Percentiles rank a stretch among this genome's conserved stretches.
These are phyloP conservation scores for Lagopus leucura DNA, from an alignment of 2,113 vertebrate species.

Conservation along the genomic window DNA sequence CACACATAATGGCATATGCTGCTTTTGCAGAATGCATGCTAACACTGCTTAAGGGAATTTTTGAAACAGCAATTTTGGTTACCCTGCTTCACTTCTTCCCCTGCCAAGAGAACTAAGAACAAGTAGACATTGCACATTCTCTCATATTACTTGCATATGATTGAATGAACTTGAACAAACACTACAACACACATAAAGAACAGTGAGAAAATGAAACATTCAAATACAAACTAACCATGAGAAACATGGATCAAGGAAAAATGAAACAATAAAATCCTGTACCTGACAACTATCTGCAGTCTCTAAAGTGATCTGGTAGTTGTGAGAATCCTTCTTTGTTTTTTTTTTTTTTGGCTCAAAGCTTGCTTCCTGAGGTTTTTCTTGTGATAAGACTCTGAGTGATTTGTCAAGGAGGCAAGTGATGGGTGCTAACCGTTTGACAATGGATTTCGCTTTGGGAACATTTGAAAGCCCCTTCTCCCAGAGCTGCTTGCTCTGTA, in stretches of 20 bases:
- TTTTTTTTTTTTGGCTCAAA: too few relatives aligned
- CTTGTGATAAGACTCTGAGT: too few relatives aligned
- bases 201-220: neutral
- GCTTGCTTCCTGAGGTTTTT: too few relatives aligned
- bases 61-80: neutral
- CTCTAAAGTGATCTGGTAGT: neutral
- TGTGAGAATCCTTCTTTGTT: too few relatives aligned
- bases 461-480: too few relatives aligned
- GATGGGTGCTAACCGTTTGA: too few relatives aligned
- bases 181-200: neutral
- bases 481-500: too few relatives aligned
- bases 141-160: neutral
- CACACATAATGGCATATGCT: fast-evolving
- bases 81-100: neutral
- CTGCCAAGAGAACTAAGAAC: neutral
- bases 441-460: too few relatives aligned
- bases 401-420: too few relatives aligned
- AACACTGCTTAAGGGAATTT: neutral
- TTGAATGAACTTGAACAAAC: neutral
- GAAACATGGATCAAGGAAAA: neutral
- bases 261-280: neutral
- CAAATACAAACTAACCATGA: neutral
- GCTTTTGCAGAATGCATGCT: neutral
- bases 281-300: neutral
- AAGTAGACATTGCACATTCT: neutral